Base-by-base conservation (phyloP, 2,888 invertebrate genomes). In the Tricholauxania praeusta region DNA sequence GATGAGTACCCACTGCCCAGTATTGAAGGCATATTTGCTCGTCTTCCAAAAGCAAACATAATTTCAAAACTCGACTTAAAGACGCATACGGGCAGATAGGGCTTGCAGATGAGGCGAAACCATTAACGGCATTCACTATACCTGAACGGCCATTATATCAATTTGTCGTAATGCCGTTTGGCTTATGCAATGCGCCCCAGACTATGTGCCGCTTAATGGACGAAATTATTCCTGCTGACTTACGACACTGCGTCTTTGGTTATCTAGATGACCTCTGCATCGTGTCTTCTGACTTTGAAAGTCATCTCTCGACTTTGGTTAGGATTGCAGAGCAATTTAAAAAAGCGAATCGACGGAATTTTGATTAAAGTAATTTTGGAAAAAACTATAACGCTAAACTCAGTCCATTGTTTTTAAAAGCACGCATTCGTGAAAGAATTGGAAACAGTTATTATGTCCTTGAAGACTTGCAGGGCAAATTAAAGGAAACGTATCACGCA, bases 1-100 rank as follows among this genome's bases (percentile, higher is more conserved):
- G 12, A 47, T 48, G n/a, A 75, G n/a, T 77, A 77, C 65, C 75
- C 76, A 3, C 22, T 78, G 28, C 73, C 75, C 12, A 72, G 68
- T n/a, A 75, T 77, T 3, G 76, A 78, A 14, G 75, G 75, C 32
- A 32, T 1, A 76, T 79, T 19, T 19, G 66, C 70, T 28, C 47
- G 77, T 0, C 51, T 75, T 6, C 73, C 73, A 0, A 71, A 73
- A 17, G 75, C 75, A 10, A 51, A 72, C 1, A 73, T 68, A 47
- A 75, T 77, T 12, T 55, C 55, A 0, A 72, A 72, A 63, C 2
- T 14, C 47, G 51, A 65, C 48, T 57, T 71, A 57, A 73, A 73
- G 68, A 69, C 49, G 68, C 69, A 2, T 75, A 65, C 47, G 73
- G 77, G 75, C 75, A 75, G 51, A 75, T 75, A 17, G 69, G 69